Base-by-base conservation (phyloP, 2,888 invertebrate genomes). In the Cecidostiba fungosa region DNA sequence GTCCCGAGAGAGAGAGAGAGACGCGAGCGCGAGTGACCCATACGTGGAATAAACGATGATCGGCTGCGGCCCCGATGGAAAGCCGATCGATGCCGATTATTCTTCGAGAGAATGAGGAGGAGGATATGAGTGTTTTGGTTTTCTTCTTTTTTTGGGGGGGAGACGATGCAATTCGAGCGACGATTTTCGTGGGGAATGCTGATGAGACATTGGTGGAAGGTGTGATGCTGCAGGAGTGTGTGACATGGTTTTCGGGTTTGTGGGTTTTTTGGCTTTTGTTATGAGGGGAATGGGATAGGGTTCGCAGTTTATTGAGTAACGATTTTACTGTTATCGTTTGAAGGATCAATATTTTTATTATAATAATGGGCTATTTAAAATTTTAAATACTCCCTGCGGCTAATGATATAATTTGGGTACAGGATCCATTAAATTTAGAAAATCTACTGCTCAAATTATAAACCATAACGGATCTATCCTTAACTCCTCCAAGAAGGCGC, bases 1-100 rank as follows among this genome's bases (percentile, higher is more conserved):
- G 66, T 43, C 59, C 54, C 91, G 91, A 6, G 50, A 16, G 50
- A 47, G 47, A 47, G 47, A 16, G 54, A 54, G 23, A 23, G 54
- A 92, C 92, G 90, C 90, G 90, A 91, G 91, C 91, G 90, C 89
- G 87, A 88, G 90, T 86, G 69, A 29, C 32, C 87, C 85, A 59
- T 59, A 59, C 54, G 76, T 83, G 88, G 89, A 89, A 89, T 89
- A 89, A 88, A 87, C 89, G 90, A 90, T 89, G 86, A 87, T 72
- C 36, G 36, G 50, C 32, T 29, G 12, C 16, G 47, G 32, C 69
- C 32, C 74, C 47, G 47, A 74, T 50, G 43, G 50, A 74, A 74
- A 47, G 29, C 74, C 74, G 74, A 74, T 74, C 74, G 74, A 23
- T 47, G 23, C n/a, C 36, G 32, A 39, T 36, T 29, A 32, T 36